Conservation (phyloP, 1,140 invertebrate species). For the Zaprionus kolodkinae region DNA sequence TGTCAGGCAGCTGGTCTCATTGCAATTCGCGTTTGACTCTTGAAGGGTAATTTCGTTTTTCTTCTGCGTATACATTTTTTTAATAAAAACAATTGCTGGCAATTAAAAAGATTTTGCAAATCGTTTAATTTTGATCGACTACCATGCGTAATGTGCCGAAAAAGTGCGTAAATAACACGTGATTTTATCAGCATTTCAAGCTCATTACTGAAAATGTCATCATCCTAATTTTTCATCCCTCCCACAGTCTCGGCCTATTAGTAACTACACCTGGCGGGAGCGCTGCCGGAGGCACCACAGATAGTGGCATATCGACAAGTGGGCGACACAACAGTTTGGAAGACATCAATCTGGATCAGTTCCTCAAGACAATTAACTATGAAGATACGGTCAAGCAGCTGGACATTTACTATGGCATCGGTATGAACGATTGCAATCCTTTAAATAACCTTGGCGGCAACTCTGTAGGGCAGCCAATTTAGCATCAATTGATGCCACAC, state of each 20-base stretch:
- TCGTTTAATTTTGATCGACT: conserved; percentile 34
- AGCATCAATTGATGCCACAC: conserved; percentile 59
- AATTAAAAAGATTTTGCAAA: conserved; percentile 32
- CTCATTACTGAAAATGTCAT: not conserved
- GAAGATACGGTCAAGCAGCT: conserved; percentile 95
- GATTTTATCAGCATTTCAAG: not conserved
- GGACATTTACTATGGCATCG: conserved; percentile 96
- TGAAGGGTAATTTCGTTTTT: conserved; percentile 60
- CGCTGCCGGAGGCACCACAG: conserved; percentile 46
- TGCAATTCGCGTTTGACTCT: conserved; percentile 69
- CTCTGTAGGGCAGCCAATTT: conserved; percentile 62
- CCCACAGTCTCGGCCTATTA: conserved; percentile 66
- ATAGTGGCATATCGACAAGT: conserved; percentile 55
- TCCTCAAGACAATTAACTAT: conserved; percentile 93
- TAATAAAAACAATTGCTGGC: conserved; percentile 15
- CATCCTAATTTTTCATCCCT: not conserved
- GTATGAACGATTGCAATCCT: conserved; percentile 85
- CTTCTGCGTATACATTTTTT: conserved; percentile 62
- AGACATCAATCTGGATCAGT: conserved; percentile 90
- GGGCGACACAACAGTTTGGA: conserved; percentile 87
- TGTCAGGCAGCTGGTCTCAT: conserved; percentile 44
- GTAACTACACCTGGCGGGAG: conserved; percentile 76
- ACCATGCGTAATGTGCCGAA: conserved; percentile 80
- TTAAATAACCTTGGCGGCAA: conserved; percentile 72
- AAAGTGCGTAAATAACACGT: conserved; percentile 56